Evolutionary conservation across 2,113 vertebrate genomes (phyloP).

Genomic region (Campylorhamphus procurvoides): DNA sequence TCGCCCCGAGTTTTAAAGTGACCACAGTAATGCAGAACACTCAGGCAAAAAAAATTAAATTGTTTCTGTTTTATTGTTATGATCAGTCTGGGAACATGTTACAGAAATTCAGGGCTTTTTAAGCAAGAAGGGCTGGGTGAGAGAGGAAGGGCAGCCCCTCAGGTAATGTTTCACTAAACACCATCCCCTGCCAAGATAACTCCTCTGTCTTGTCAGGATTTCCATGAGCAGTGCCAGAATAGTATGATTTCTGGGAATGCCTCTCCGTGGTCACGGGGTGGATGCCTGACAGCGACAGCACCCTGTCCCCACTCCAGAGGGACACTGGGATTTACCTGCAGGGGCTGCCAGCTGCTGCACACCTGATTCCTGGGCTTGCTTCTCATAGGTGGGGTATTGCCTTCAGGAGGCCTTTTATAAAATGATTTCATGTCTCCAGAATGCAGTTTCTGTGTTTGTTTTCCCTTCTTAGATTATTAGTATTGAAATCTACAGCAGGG

Average conservation of each 20-base stretch:
- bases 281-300: background rate
- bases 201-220: constrained; percentile 24
- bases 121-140: background rate
- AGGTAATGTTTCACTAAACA: background rate
- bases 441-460: rapidly evolving
- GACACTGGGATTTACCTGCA: rapidly evolving
- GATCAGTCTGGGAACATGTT: background rate
- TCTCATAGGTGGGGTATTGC: background rate
- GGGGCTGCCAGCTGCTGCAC: background rate
- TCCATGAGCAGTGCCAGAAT: constrained; percentile 26
- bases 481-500: rapidly evolving
- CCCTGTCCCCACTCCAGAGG: rapidly evolving
- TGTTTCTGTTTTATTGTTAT: background rate
- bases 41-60: rapidly evolving
- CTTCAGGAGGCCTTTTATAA: background rate
- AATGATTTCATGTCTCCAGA: background rate
- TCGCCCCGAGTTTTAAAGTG: background rate
- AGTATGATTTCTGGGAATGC: background rate
- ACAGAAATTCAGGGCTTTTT: background rate
- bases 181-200: background rate
- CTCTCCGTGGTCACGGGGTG: rapidly evolving
- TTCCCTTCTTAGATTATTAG: rapidly evolving
- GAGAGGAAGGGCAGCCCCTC: background rate
- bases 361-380: background rate
- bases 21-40: background rate